Percentiles rank a stretch among this genome's conserved stretches.
Conservation (phyloP, 2,888 invertebrate genomes). For the Graphium colonna region DNA sequence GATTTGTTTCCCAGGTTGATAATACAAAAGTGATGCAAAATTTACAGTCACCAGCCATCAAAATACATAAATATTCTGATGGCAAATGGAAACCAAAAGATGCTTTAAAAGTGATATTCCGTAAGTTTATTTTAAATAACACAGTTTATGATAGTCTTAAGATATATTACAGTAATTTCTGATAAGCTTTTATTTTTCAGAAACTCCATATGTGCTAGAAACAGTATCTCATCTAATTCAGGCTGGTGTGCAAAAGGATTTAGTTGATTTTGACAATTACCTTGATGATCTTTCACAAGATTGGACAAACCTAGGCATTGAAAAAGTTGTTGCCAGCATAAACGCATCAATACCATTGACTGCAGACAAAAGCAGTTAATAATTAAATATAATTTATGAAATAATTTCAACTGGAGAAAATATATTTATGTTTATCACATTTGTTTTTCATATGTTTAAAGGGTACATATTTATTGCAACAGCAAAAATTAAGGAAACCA, state of each 20-base stretch:
- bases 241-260: constrained; percentile 84
- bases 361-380: background rate
- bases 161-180: too few species aligned
- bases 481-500: too few species aligned
- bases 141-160: too few species aligned
- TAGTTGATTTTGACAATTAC: constrained; percentile 98
- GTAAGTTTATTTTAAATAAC: constrained; percentile 44
- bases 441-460: too few species aligned
- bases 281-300: constrained; percentile 93
- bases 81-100: constrained; percentile 86
- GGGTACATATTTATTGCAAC: too few species aligned
- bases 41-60: constrained; percentile 85
- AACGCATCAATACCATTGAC: constrained; percentile 40
- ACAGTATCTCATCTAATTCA: constrained; percentile 87
- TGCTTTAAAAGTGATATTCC: constrained; percentile 49
- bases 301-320: constrained; percentile 88
- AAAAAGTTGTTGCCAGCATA: constrained; percentile 60
- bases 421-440: background rate
- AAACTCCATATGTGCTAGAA: constrained; percentile 75
- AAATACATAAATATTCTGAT: constrained; percentile 86
- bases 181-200: constrained; percentile 39
- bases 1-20: constrained; percentile 86
- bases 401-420: too few species aligned
- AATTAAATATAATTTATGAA: background rate
- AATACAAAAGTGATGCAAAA: constrained; percentile 86